phyloP scores from a whole-genome alignment of 2,888 invertebrate genomes.

The Harpagoxenus sublaevis region DNA sequence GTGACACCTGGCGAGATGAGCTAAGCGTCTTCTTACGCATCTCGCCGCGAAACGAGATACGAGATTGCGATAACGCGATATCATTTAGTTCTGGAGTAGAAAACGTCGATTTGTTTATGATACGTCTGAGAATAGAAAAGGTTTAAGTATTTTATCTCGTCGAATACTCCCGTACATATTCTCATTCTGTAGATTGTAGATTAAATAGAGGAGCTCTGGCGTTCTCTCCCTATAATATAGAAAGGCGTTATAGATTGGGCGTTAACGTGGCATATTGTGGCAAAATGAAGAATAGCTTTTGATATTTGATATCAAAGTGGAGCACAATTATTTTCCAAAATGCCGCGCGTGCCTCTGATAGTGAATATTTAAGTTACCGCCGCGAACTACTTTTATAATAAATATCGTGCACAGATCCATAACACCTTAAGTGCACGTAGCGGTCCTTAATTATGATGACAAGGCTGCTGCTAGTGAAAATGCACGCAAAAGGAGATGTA shows the following conservation, averaged over 20 bases:
- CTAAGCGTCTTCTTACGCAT: slow-evolving; percentile 10
- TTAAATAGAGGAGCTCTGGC: background rate
- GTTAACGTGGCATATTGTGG: slow-evolving; percentile 12
- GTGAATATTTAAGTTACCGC: slow-evolving; percentile 35
- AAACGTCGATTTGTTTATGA: background rate
- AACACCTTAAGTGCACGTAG: slow-evolving; percentile 47
- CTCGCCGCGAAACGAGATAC: background rate
- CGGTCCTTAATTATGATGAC: slow-evolving; percentile 53
- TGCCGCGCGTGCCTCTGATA: slow-evolving; percentile 22
- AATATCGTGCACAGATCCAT: slow-evolving; percentile 34
- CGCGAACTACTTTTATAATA: slow-evolving; percentile 33
- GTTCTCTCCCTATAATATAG: background rate
- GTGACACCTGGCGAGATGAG: slow-evolving; percentile 69
- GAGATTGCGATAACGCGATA: slow-evolving; percentile 22
- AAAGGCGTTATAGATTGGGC: slow-evolving; percentile 18
- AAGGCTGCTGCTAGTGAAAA: slow-evolving; percentile 46
- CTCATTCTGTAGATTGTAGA: background rate
- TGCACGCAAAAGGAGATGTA: slow-evolving; percentile 52
- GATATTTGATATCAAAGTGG: slow-evolving; percentile 27
- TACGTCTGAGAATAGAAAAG: background rate
- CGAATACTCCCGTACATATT: background rate
- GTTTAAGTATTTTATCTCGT: background rate
- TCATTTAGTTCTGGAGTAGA: background rate
- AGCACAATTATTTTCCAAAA: slow-evolving; percentile 29
- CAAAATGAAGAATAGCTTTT: slow-evolving; percentile 44